A percentile compares a stretch with the other conserved stretches of the same genome.
These are phyloP conservation scores for Aphidius ervi DNA, from an alignment of 1,140 invertebrate species.

Conservation along the genomic window DNA sequence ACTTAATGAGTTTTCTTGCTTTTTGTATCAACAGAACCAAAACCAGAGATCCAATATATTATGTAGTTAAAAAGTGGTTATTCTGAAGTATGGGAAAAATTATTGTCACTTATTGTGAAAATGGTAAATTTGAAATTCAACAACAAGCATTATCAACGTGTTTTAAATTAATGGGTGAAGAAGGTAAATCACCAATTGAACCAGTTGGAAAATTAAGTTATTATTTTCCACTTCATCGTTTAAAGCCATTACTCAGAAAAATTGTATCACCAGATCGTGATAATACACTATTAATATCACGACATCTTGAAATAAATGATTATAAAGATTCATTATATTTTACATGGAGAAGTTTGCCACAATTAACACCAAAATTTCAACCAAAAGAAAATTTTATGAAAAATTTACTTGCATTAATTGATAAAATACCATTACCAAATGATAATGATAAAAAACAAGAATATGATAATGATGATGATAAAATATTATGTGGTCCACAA, in stretches of 20 bases:
- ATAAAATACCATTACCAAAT: constrained; percentile 58
- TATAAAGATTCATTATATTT: constrained; percentile 63
- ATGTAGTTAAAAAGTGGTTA: constrained; percentile 61
- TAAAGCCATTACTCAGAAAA: constrained; percentile 59
- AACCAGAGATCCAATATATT: constrained; percentile 57
- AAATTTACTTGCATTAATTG: constrained; percentile 67
- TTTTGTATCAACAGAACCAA: constrained; percentile 42
- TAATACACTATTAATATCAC: constrained; percentile 52
- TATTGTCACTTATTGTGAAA: constrained; percentile 54
- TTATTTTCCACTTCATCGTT: constrained; percentile 59
- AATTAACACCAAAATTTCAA: constrained; percentile 55
- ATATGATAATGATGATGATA: constrained; percentile 28
- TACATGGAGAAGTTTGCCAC: constrained; percentile 57
- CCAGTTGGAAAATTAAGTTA: constrained; percentile 47
- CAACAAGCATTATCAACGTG: constrained; percentile 63
- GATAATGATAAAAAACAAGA: constrained; percentile 42
- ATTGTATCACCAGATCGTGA: constrained; percentile 56
- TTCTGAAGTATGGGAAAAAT: constrained; percentile 56
- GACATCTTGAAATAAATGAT: constrained; percentile 62
- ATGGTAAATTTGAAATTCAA: constrained; percentile 52
- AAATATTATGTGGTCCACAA: constrained; percentile 38
- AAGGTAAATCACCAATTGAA: constrained; percentile 63
- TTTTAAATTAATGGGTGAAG: constrained; percentile 62
- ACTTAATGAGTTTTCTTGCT: too few relatives aligned
- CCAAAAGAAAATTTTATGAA: constrained; percentile 62